Evolutionary conservation across 2,888 invertebrate genomes (phyloP).

Genomic region (Priocnemis perturbator): DNA sequence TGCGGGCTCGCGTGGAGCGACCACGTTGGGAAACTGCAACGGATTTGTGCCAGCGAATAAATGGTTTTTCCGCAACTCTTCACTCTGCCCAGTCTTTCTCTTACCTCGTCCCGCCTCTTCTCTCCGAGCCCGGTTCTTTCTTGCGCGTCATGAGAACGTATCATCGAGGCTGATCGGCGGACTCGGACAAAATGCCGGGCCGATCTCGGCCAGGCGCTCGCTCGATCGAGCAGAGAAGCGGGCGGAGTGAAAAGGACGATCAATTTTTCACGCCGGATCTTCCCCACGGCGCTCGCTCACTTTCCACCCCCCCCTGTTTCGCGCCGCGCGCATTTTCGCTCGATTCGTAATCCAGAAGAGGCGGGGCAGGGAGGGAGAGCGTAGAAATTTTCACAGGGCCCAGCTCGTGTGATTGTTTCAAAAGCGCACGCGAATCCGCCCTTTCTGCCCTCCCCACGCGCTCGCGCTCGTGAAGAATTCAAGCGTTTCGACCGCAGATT

Average conservation of each 20-base stretch:
- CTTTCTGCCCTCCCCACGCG: background rate
- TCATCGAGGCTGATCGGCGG: background rate
- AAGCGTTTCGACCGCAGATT: constrained; percentile 57
- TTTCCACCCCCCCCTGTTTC: no score
- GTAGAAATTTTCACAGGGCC: no score
- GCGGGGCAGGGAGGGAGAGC: no score
- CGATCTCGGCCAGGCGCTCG: background rate
- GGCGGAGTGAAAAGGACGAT: no score
- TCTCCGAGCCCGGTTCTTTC: constrained; percentile 2
- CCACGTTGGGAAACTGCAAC: constrained; percentile 40
- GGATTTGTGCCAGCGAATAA: constrained; percentile 51
- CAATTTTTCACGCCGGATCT: no score
- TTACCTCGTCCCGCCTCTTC: constrained; percentile 28
- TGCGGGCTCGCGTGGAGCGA: constrained; percentile 33
- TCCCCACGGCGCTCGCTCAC: no score
- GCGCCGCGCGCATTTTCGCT: no score
- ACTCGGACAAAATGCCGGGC: background rate
- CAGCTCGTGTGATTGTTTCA: constrained; percentile 3
- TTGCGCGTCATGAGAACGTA: constrained; percentile 1
- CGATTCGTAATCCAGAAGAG: no score
- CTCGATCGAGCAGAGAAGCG: no score
- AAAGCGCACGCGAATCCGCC: constrained; percentile 21
- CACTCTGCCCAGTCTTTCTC: constrained; percentile 31
- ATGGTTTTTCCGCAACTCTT: constrained; percentile 33
- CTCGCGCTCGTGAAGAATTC: constrained; percentile 58